A percentile compares a stretch with the other conserved stretches of the same genome.
These are phyloP conservation scores for Eutolmus rufibarbis DNA, from an alignment of 2,888 invertebrate genomes.

Conservation along the genomic window DNA sequence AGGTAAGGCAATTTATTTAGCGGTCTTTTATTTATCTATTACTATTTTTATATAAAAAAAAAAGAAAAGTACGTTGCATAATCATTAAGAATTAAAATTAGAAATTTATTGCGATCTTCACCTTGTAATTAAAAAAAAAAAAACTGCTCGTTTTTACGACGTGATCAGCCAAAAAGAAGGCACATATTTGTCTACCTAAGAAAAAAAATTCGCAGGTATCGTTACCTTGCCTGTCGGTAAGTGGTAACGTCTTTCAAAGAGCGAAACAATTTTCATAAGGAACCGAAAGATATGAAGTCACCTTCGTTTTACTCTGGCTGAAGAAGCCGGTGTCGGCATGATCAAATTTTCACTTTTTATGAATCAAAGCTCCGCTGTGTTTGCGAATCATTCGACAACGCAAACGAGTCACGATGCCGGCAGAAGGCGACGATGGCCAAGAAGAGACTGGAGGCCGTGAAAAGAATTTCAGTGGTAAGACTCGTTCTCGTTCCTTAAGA, in stretches of 20 bases:
- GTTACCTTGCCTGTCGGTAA: background rate
- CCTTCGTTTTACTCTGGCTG: background rate
- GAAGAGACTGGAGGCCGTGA: background rate
- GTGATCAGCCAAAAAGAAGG: background rate
- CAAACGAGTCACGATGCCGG: background rate
- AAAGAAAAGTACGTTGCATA: background rate
- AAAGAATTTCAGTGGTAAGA: background rate
- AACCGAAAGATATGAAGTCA: background rate
- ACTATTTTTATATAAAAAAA: background rate
- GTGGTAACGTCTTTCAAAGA: background rate
- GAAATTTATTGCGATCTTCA: background rate
- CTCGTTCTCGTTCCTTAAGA: background rate
- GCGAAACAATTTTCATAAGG: background rate
- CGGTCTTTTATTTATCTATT: background rate
- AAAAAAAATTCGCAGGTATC: background rate
- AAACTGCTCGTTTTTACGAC: background rate
- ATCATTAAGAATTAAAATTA: background rate
- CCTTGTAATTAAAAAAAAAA: background rate
- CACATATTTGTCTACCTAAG: background rate
- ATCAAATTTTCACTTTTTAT: constrained; percentile 28
- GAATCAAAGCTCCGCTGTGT: background rate
- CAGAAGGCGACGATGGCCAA: background rate
- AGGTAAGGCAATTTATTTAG: background rate
- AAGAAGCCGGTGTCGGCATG: background rate
- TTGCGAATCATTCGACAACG: background rate